Conservation (phyloP, 2,888 invertebrate species). For the Aelia acuminata region DNA sequence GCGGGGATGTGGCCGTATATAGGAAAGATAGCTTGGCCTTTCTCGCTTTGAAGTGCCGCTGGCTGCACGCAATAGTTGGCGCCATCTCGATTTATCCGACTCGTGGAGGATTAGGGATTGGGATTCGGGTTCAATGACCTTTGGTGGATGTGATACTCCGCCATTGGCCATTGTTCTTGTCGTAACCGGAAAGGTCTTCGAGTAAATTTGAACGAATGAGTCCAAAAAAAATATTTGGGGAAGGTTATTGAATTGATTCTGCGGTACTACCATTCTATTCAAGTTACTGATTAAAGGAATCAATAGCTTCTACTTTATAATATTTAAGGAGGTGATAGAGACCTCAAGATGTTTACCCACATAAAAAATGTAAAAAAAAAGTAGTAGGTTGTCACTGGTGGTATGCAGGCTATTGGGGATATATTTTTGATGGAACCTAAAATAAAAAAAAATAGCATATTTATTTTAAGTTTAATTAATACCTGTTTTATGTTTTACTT, state of each 20-base stretch:
- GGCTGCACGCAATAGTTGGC: constrained; percentile 50
- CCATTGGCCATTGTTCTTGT: not conserved
- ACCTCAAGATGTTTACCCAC: too few species aligned
- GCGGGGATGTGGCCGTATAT: not conserved
- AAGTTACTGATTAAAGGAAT: not conserved
- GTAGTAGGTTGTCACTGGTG: too few species aligned
- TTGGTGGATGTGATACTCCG: not conserved
- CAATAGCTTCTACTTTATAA: not conserved
- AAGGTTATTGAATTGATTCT: not conserved
- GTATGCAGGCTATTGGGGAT: too few species aligned
- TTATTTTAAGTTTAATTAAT: too few species aligned
- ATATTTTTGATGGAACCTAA: too few species aligned
- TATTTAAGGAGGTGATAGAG: too few species aligned
- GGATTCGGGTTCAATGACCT: constrained; percentile 22
- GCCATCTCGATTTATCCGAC: constrained; percentile 42
- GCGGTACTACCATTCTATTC: not conserved
- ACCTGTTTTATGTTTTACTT: too few species aligned
- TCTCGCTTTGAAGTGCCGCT: constrained; percentile 47
- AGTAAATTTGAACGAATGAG: not conserved
- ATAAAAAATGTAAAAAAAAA: too few species aligned
- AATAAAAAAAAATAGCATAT: too few species aligned
- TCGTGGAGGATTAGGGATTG: constrained; percentile 43
- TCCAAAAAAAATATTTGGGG: too few species aligned
- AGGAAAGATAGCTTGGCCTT: not conserved
- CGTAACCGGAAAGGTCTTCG: not conserved